These are phyloP conservation scores for Chloropsis hardwickii DNA, from an alignment of 2,113 vertebrate genomes.

Conservation along the genomic window DNA sequence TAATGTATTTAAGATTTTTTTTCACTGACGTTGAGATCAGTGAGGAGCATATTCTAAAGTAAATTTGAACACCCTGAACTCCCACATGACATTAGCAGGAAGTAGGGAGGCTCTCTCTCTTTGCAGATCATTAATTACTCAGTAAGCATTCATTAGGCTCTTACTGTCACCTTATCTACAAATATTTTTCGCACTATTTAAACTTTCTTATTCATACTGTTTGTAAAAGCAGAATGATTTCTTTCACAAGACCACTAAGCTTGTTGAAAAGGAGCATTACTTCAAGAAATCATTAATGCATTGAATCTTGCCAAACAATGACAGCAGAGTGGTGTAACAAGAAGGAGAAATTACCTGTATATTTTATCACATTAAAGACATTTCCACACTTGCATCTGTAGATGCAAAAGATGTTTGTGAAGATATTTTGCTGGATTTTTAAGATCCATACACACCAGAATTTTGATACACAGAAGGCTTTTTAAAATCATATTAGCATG, in stretches of 20 bases:
- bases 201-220: not conserved
- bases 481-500: not conserved
- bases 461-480: not conserved
- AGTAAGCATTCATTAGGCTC: not conserved
- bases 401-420: not conserved
- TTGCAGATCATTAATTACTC: not conserved
- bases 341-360: not conserved
- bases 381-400: fast-evolving
- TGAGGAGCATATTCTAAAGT: not conserved
- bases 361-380: not conserved
- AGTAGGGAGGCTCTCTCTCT: not conserved
- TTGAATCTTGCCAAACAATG: not conserved
- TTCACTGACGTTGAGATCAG: not conserved
- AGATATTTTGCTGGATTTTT: not conserved
- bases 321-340: not conserved
- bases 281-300: not conserved
- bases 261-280: not conserved
- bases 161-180: not conserved
- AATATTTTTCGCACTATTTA: not conserved
- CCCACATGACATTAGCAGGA: not conserved
- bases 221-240: not conserved
- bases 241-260: not conserved
- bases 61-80: not conserved
- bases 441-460: not conserved
- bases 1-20: not conserved